phyloP scores from a whole-genome alignment of 2,888 invertebrate species.

The Notocelia uddmanniana region DNA sequence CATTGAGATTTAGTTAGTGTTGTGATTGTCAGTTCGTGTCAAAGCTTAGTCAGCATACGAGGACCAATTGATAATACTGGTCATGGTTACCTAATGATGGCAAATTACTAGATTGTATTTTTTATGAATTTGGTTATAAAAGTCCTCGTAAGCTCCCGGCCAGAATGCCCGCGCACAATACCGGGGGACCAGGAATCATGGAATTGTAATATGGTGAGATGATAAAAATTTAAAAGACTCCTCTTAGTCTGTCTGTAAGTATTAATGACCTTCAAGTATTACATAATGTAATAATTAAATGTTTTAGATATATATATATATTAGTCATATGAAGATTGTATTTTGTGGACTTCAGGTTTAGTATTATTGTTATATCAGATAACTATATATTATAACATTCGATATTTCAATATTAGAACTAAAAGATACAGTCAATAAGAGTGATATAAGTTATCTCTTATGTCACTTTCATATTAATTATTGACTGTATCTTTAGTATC shows the following conservation, averaged over 20 bases:
- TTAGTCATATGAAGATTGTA: slow-evolving; percentile 1
- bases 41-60: not conserved
- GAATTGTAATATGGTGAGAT: not conserved
- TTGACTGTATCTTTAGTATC: slow-evolving; percentile 14
- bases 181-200: not conserved
- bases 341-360: slow-evolving; percentile 1
- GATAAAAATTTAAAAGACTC: not conserved
- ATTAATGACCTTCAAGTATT: slow-evolving; percentile 32
- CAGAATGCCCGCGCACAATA: not conserved
- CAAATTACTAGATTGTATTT: not conserved
- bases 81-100: not conserved
- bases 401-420: too few relatives aligned
- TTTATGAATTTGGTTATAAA: not conserved
- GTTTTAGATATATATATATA: not conserved
- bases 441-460: too few relatives aligned
- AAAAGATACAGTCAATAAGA: too few relatives aligned
- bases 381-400: too few relatives aligned
- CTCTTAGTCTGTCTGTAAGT: slow-evolving; percentile 20
- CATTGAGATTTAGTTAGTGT: not conserved
- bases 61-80: not conserved
- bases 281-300: slow-evolving; percentile 10
- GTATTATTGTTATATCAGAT: not conserved
- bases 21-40: not conserved
- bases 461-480: not conserved
- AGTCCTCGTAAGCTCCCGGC: not conserved